These are phyloP conservation scores for Pseudorhombus dupliciocellatus DNA, from an alignment of 2,113 vertebrate species.

Conservation along the genomic window DNA sequence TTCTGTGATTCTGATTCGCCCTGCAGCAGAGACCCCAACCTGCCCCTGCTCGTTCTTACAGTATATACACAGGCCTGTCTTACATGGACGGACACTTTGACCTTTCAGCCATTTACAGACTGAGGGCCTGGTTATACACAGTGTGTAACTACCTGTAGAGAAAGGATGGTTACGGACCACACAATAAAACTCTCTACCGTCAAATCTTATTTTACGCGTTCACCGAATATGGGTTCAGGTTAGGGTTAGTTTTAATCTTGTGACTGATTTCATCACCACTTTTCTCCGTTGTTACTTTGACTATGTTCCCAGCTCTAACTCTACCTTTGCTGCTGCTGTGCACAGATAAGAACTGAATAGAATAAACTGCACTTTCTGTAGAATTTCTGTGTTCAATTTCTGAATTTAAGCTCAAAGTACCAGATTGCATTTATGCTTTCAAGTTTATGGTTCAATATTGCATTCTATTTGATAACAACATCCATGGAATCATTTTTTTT, in stretches of 20 bases:
- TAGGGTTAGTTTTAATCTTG: not conserved
- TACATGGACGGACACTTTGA: slow-evolving; percentile 12
- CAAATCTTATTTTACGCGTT: not conserved
- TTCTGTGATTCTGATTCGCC: slow-evolving; percentile 33
- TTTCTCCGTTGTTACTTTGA: not conserved
- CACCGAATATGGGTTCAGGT: not conserved
- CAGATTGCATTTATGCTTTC: too few relatives aligned
- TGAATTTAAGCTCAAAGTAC: too few relatives aligned
- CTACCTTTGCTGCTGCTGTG: too few relatives aligned
- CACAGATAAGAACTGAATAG: too few relatives aligned
- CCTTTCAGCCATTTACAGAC: slow-evolving; percentile 23
- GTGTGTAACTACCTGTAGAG: not conserved
- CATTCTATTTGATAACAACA: too few relatives aligned
- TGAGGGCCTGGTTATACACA: not conserved
- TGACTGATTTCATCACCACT: too few relatives aligned
- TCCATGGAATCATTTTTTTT: too few relatives aligned
- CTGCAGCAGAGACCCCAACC: slow-evolving; percentile 34
- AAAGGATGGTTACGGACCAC: not conserved
- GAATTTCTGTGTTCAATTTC: too few relatives aligned
- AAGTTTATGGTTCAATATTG: too few relatives aligned
- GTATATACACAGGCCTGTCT: slow-evolving; percentile 9
- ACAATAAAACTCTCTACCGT: not conserved
- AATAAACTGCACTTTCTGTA: too few relatives aligned
- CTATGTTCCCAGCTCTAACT: too few relatives aligned
- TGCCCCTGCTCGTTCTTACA: slow-evolving; percentile 31